Evolutionary conservation across 1,140 invertebrate genomes (phyloP), one percentile per base, ranked within the genome.

Genomic region (Globodera ellingtonae): DNA sequence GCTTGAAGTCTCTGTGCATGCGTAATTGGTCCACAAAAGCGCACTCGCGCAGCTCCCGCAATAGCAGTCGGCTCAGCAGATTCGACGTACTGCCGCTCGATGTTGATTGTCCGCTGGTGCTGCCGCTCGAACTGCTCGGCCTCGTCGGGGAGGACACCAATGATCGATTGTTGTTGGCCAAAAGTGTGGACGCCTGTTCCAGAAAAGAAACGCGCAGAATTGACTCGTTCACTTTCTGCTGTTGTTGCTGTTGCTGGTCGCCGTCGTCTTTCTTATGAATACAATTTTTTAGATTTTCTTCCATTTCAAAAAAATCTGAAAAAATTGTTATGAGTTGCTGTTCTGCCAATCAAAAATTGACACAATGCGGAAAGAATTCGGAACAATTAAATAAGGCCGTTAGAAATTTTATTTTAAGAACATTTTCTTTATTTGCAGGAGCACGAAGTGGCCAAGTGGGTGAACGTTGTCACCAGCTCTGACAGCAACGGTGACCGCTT

Each of bases 371-470:
- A 6, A 7, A 6, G n/a, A 10, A 10, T 50, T 50, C 4, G 50
- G 50, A 50, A 52, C 7, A 13, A 9, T 13, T 52, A 52, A 10
- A 15, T 62, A 62, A 62, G 10, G 6, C 5, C 6, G 10, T 4
- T n/a, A 62, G 18, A 35, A 44, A 35, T 44, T 8, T 75, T 0
- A 4, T 6, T 75, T 75, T 46, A 13, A 15, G n/a, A 8, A 13
- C 24, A 24, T 48, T 15, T 70, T 24, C 65, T 15, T 46, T 15
- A 24, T 62, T 65, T 82, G 62, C 52, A 81, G 80, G 4, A 72
- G 52, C 52, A 71, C 50, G 78, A 81, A 10, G 72, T 75, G 52
- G 21, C 80, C 46, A n/a, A 50, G 10, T 81, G 80, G 80, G 80
- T 71, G 5, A 66, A 81, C 35, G 56, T 72, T 15, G 67, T 81